Evolutionary conservation across 2,888 invertebrate genomes (phyloP).

Genomic region (Trichogramma dendrolimi): DNA sequence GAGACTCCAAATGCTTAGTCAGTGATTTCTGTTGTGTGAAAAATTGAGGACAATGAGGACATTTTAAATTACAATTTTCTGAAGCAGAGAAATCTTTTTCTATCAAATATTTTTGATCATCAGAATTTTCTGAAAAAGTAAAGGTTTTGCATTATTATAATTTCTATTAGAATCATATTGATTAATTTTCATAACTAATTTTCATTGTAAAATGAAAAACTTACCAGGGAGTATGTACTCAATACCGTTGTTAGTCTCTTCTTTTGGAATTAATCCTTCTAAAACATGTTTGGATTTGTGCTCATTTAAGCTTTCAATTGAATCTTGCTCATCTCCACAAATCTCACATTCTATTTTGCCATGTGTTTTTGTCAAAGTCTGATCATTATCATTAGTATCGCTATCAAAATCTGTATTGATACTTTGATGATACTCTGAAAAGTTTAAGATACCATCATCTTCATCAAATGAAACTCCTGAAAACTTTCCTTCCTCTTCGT

Average conservation of each 20-base stretch:
- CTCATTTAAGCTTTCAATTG: constrained; percentile 39
- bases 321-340: constrained; percentile 41
- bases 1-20: constrained; percentile 35
- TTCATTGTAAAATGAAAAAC: too few relatives aligned
- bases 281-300: constrained; percentile 44
- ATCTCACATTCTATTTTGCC: constrained; percentile 39
- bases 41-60: constrained; percentile 5
- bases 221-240: constrained; percentile 3
- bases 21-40: constrained; percentile 36
- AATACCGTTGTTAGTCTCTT: constrained; percentile 38
- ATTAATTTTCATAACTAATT: too few relatives aligned
- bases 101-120: not conserved
- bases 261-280: constrained; percentile 43
- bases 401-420: constrained; percentile 27
- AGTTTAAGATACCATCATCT: constrained; percentile 36
- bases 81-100: constrained; percentile 1
- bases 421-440: constrained; percentile 30
- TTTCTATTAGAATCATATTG: too few relatives aligned
- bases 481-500: constrained; percentile 37
- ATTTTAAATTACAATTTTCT: constrained; percentile 7
- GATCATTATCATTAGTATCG: constrained; percentile 19
- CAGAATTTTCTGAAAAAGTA: too few relatives aligned
- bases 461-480: constrained; percentile 40
- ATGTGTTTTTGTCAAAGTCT: constrained; percentile 27
- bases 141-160: too few relatives aligned